Conservation (phyloP, 2,797 vertebrate species). For the Xenopus petersii region DNA sequence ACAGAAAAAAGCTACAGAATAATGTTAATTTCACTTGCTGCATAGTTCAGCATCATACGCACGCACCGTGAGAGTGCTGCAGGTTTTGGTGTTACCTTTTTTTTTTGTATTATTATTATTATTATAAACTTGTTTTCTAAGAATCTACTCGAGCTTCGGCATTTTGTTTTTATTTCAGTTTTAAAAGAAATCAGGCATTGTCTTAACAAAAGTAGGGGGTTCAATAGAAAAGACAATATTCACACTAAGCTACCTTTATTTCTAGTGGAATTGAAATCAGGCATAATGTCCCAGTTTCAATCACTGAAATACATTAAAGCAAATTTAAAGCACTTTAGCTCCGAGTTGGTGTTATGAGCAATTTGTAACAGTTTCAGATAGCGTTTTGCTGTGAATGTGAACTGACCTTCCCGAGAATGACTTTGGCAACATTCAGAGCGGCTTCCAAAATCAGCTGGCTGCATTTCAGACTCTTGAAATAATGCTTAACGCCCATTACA, state of each 20-base stretch:
- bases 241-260: slow-evolving; percentile 54
- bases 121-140: slow-evolving; percentile 34
- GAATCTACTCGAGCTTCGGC: slow-evolving; percentile 38
- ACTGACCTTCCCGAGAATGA: slow-evolving; percentile 63
- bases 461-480: slow-evolving; percentile 22
- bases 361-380: slow-evolving; percentile 62
- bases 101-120: not conserved
- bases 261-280: slow-evolving; percentile 51
- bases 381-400: slow-evolving; percentile 68
- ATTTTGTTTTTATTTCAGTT: slow-evolving; percentile 21
- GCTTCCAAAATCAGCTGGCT: slow-evolving; percentile 55
- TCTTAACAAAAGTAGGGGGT: not conserved
- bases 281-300: slow-evolving; percentile 50
- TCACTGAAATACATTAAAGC: slow-evolving; percentile 55
- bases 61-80: slow-evolving; percentile 5
- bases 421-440: slow-evolving; percentile 56
- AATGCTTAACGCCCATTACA: slow-evolving; percentile 29
- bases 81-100: slow-evolving; percentile 21
- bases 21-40: slow-evolving; percentile 51
- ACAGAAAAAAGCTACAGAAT: slow-evolving; percentile 39
- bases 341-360: slow-evolving; percentile 73
- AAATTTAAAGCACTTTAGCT: slow-evolving; percentile 78
- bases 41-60: slow-evolving; percentile 27
- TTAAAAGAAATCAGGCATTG: not conserved
- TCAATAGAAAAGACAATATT: slow-evolving; percentile 28